These are phyloP conservation scores for Coracias cyanogaster DNA, from an alignment of 2,797 vertebrate species.

Conservation along the genomic window DNA sequence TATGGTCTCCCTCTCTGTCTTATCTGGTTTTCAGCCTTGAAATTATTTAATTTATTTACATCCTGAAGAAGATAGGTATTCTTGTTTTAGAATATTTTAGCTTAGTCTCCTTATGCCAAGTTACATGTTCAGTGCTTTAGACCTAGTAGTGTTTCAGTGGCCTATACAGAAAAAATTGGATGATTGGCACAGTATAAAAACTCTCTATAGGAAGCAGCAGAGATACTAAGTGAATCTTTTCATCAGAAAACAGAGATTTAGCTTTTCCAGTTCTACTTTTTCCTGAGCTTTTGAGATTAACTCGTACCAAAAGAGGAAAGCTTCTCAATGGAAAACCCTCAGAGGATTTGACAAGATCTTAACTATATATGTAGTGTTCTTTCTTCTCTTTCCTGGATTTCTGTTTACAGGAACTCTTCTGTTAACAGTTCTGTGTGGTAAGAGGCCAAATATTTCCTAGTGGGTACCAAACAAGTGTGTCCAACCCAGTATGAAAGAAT, in stretches of 20 bases:
- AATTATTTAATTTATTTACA: neutral
- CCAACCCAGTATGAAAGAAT: neutral
- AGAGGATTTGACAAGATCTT: neutral
- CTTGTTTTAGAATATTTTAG: neutral
- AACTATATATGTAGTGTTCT: neutral
- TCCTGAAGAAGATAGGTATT: neutral
- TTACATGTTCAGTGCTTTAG: neutral
- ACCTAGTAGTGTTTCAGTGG: neutral
- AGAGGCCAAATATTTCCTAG: neutral
- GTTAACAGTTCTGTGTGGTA: neutral
- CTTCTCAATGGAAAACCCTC: neutral
- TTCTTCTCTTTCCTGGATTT: neutral
- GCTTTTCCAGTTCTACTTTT: neutral
- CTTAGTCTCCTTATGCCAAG: neutral
- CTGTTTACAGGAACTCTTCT: neutral
- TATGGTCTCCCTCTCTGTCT: rapidly evolving
- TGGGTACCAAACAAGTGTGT: neutral
- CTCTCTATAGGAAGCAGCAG: neutral
- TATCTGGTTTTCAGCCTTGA: neutral
- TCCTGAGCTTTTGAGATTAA: neutral
- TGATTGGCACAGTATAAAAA: neutral
- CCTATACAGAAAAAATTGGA: neutral
- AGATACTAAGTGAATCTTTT: neutral
- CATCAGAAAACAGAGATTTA: neutral
- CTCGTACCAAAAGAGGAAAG: neutral